phyloP scores from a whole-genome alignment of 2,797 vertebrate genomes.

The Gallinago nigripennis region DNA sequence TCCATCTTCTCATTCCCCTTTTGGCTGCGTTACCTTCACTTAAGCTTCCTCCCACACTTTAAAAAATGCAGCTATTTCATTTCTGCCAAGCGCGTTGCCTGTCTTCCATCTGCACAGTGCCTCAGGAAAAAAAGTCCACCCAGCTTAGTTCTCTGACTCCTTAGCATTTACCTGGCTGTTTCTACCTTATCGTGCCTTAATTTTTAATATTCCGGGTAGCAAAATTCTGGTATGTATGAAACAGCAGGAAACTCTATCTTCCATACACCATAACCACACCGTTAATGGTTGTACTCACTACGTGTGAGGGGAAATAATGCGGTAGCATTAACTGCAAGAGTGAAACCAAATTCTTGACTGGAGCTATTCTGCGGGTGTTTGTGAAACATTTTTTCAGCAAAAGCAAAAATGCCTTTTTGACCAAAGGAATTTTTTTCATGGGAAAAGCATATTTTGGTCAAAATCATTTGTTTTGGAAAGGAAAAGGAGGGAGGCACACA shows the following conservation, averaged over 20 bases:
- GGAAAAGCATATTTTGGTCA: neutral
- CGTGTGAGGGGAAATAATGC: neutral
- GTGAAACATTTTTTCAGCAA: neutral
- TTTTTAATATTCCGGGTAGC: neutral
- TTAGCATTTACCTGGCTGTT: neutral
- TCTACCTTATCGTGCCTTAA: neutral
- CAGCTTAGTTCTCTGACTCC: neutral
- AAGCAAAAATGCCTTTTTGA: neutral
- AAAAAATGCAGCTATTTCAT: neutral
- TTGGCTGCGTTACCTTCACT: neutral
- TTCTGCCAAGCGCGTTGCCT: neutral
- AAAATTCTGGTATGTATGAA: neutral
- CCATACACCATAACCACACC: accelerated
- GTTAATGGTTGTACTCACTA: neutral
- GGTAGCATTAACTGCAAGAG: neutral
- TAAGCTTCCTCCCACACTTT: neutral
- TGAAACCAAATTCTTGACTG: neutral
- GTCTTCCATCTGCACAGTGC: neutral
- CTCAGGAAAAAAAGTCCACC: neutral
- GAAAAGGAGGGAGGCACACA: neutral
- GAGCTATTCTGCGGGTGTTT: neutral
- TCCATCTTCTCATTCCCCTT: neutral
- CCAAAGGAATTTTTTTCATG: neutral
- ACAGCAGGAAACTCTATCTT: neutral
- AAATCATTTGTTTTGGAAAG: neutral